These are phyloP conservation scores for Xestoiulus laeticollis DNA, from an alignment of 2,888 invertebrate species.

Conservation along the genomic window DNA sequence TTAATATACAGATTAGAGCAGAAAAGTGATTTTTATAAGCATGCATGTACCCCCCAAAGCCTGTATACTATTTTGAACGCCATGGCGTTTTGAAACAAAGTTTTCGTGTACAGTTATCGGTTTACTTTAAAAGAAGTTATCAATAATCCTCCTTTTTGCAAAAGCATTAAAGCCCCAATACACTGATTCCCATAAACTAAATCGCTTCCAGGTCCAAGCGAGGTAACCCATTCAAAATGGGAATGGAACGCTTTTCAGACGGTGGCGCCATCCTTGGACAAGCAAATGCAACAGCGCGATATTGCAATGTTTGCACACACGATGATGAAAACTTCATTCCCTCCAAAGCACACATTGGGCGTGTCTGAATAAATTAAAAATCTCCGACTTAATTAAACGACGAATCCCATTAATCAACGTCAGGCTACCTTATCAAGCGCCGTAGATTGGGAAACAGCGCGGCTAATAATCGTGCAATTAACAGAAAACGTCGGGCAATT, in stretches of 20 bases:
- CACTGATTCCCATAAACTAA: no score
- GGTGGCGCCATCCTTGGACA: neutral
- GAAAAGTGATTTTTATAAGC: no score
- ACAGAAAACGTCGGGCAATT: neutral
- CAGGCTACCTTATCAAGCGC: slow-evolving; percentile 5
- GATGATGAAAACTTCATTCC: neutral
- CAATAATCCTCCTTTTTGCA: no score
- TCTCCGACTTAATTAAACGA: slow-evolving; percentile 1
- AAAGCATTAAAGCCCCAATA: no score
- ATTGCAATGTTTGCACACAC: neutral
- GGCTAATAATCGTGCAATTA: slow-evolving; percentile 16
- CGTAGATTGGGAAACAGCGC: neutral
- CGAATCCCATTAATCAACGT: slow-evolving; percentile 33
- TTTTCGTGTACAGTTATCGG: no score
- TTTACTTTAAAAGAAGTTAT: no score
- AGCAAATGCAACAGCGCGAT: neutral
- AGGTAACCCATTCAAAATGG: neutral
- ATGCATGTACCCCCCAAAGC: no score
- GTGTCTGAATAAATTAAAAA: slow-evolving; percentile 10
- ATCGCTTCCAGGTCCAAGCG: no score
- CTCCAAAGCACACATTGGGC: neutral
- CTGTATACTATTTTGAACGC: no score
- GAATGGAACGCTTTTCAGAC: neutral
- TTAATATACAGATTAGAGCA: no score
- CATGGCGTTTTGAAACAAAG: no score